Evolutionary conservation across 1,140 invertebrate genomes (phyloP).

Genomic region (Anastrepha ludens): DNA sequence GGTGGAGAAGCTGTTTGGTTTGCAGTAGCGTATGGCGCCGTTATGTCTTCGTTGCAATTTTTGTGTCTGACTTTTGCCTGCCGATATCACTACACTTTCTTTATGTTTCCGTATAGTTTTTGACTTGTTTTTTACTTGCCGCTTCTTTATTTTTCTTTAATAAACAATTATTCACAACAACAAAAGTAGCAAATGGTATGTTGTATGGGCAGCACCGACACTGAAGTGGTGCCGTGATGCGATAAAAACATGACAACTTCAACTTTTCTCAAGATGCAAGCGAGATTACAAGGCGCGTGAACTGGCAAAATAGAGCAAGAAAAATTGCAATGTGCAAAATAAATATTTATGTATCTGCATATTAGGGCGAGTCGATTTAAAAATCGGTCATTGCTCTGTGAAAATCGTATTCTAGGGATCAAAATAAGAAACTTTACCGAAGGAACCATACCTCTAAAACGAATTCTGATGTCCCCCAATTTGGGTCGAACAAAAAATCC

Average conservation of each 20-base stretch:
- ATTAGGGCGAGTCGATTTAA: too few species aligned
- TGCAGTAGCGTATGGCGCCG: constrained; percentile 34
- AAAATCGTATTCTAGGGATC: too few species aligned
- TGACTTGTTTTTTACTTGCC: background rate
- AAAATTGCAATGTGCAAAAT: background rate
- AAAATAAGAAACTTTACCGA: too few species aligned
- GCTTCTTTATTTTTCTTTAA: constrained; percentile 6
- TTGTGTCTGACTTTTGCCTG: constrained; percentile 47
- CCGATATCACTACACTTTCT: constrained; percentile 40
- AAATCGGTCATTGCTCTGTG: too few species aligned
- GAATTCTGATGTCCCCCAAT: too few species aligned
- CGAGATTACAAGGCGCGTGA: background rate
- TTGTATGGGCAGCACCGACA: background rate
- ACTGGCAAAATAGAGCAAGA: background rate
- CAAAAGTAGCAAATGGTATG: background rate
- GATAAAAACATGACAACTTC: constrained; percentile 47
- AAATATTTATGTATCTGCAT: background rate
- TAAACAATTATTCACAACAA: constrained; percentile 46
- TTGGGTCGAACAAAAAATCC: too few species aligned
- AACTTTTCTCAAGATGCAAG: constrained; percentile 2
- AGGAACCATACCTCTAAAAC: too few species aligned
- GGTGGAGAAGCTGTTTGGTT: constrained; percentile 18
- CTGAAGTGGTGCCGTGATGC: constrained; percentile 30
- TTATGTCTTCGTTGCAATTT: constrained; percentile 44
- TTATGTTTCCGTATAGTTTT: background rate